Base-by-base conservation (phyloP, 2,113 vertebrate species). In the Oreochromis spilurus region DNA sequence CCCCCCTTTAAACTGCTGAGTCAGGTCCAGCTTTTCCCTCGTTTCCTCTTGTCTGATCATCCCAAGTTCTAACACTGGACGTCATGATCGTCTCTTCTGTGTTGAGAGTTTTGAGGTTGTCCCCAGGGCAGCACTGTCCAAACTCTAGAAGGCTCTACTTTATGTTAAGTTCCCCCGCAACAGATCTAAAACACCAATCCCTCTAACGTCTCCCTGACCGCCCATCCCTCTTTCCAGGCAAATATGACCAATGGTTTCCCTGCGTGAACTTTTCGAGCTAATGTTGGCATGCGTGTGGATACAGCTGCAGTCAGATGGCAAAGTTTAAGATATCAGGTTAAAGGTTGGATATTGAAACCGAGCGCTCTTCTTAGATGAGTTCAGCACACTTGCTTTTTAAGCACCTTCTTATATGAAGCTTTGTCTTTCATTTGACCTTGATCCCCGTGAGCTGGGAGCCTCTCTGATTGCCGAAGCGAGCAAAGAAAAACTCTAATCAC, bases 231-330 rank as follows among this genome's bases (percentile, higher is more conserved):
- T 50, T 77, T 31, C 13, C 19, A 60, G 6, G 21, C 5, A 29
- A 29, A 24, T 24, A n/a, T 5, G 75, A 91, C 84, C 84, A 12
- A 87, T 83, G 52, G 78, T 88, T 90, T 94, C 82, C 84, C 75
- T 17, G 9, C 29, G 9, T 38, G 8, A 84, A 72, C 17, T 52
- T 7, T 45, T 84, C 21, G 5, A 43, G 54, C 55, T 79, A 31
- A 77, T 50, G 60, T 29, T 38, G 24, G 77, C n/a, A 5, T 6
- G 36, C 36, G 45, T 0, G 54, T 40, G 38, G 58, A 86, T 14
- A 17, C 8, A 48, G 14, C 10, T 78, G 12, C 21, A 80, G 84
- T 29, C 29, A 36, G 10, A 43, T 6, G 43, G 84, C 45, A 29
- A 5, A 31, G 81, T 43, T 89, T 24, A 77, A 62, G 54, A 82